phyloP scores from a whole-genome alignment of 2,113 vertebrate species.

The Neomonachus schauinslandi region DNA sequence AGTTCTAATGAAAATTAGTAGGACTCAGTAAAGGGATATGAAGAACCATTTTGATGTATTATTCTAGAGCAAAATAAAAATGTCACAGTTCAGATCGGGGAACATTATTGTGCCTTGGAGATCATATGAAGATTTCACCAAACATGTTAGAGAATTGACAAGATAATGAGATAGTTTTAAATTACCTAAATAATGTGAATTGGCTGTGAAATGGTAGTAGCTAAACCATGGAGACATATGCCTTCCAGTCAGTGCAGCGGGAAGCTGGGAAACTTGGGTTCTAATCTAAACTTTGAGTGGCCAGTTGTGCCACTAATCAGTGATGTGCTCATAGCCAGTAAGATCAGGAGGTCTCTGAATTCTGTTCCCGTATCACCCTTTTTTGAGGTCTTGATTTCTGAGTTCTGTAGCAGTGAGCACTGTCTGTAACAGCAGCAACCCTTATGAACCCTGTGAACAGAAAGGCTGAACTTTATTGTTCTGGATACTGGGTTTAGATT shows the following conservation, averaged over 20 bases:
- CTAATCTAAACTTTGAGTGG: neutral
- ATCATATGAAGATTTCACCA: neutral
- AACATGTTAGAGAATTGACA: neutral
- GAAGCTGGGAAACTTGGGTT: neutral
- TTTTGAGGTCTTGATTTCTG: neutral
- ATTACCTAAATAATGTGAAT: neutral
- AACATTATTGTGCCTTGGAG: neutral
- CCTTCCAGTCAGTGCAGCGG: neutral
- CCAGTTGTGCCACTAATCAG: neutral
- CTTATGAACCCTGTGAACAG: neutral
- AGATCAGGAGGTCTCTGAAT: neutral
- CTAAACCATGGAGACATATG: neutral
- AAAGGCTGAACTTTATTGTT: neutral
- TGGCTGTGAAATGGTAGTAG: neutral
- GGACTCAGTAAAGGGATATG: neutral
- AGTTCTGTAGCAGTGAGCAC: neutral
- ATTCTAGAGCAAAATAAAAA: neutral
- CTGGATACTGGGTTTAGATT: neutral
- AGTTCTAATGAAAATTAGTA: neutral
- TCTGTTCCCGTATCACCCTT: neutral
- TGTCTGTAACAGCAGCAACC: neutral
- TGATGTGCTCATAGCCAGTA: neutral
- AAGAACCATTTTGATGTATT: neutral
- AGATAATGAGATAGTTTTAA: neutral
- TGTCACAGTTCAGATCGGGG: neutral